These are phyloP conservation scores for Gopherus flavomarginatus DNA, from an alignment of 2,113 vertebrate genomes.

Conservation along the genomic window DNA sequence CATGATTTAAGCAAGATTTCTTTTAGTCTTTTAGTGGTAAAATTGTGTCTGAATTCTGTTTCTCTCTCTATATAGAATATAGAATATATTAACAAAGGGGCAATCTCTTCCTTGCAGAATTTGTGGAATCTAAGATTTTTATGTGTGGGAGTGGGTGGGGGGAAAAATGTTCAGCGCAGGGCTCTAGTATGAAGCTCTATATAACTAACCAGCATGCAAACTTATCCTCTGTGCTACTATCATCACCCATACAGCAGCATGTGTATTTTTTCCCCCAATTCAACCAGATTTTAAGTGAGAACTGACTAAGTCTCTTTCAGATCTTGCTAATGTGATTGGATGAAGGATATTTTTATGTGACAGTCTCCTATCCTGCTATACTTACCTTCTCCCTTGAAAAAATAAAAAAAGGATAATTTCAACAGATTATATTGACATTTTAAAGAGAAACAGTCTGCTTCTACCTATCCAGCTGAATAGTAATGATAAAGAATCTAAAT, in stretches of 20 bases:
- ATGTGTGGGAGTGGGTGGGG: not conserved
- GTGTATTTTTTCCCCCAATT: not conserved
- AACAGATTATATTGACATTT: not conserved
- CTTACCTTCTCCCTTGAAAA: not conserved
- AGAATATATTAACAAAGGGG: too few species aligned
- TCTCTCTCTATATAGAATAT: too few species aligned
- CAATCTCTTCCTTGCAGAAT: not conserved
- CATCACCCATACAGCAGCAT: not conserved
- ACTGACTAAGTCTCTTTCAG: not conserved
- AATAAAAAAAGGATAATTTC: not conserved
- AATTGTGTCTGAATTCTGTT: not conserved
- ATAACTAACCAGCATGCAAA: accelerated
- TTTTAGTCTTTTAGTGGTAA: not conserved
- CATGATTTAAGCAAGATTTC: not conserved
- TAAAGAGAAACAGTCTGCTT: not conserved
- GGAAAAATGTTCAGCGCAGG: not conserved
- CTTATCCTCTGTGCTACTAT: not conserved
- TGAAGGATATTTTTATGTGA: not conserved
- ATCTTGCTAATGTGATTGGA: not conserved
- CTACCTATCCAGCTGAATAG: not conserved
- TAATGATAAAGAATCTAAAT: not conserved
- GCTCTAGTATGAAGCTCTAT: not conserved
- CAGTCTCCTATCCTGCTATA: not conserved
- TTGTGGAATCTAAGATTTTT: not conserved
- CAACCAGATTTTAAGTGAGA: not conserved